phyloP scores from a whole-genome alignment of 2,113 vertebrate species.

The Brienomyrus longianalis region DNA sequence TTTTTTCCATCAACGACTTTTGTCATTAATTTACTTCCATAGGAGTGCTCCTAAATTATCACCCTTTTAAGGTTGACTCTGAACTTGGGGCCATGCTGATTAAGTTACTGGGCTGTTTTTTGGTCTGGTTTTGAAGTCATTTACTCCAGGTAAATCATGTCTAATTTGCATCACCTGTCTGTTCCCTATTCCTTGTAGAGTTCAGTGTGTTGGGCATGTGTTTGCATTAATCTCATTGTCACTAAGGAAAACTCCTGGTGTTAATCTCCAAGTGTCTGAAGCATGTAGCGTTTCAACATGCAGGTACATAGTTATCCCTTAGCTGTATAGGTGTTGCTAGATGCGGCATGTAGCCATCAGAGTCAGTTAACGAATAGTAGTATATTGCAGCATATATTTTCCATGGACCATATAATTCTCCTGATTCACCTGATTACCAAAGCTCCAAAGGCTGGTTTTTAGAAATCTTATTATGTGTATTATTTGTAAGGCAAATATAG shows the following conservation, averaged over 20 bases:
- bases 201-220: not conserved
- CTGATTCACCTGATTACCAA: not conserved
- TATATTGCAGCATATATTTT: not conserved
- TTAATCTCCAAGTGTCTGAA: not conserved
- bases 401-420: not conserved
- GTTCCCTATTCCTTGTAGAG: not conserved
- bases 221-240: not conserved
- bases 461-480: not conserved
- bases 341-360: not conserved
- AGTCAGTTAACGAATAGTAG: not conserved
- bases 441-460: not conserved
- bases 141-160: not conserved
- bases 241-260: not conserved
- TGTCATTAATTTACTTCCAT: no score
- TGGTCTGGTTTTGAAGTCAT: not conserved
- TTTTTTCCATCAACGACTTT: no score
- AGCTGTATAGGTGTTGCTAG: not conserved
- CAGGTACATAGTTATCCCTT: not conserved
- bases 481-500: not conserved
- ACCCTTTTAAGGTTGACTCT: constrained; percentile 4
- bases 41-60: not conserved
- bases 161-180: not conserved
- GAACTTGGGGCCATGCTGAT: not conserved
- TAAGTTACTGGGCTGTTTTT: not conserved
- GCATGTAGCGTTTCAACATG: not conserved